Base-by-base conservation (phyloP, 2,113 vertebrate genomes). In the Syngnathoides biaculeatus region DNA sequence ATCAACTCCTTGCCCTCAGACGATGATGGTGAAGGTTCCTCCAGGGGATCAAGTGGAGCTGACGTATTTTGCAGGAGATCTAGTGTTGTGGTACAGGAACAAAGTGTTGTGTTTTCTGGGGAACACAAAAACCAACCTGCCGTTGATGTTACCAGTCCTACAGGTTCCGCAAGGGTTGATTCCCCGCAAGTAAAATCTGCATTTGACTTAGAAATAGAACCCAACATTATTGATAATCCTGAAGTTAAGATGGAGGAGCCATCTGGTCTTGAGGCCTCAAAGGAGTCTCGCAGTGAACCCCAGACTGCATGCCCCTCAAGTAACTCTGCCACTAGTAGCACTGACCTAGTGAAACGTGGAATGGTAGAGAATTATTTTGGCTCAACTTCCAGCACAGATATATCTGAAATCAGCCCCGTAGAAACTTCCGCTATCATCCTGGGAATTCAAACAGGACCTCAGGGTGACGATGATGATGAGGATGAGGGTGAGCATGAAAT, bases 361-460 rank as follows among this genome's bases (percentile, higher is more conserved):
- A 91, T 99, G 89, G 94, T 99, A 1, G 97, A 99, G 88, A 94
- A 99, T 88, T 96, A 99, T 83, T 99, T 99, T 86, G 94, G 95
- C 55, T 96, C 92, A 61, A 92, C 82, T 83, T 96, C 92, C 35
- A 95, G 91, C 86, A 92, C 91, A 0, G 94, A 93, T 77, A 89
- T 93, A 82, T 95, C 94, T 22, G 93, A 95, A 69, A 91, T 93
- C 69, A 94, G 92, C 79, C 90, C 93, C 30, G 13, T 87, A 73
- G 93, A 92, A 80, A 92, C 85, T 13, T 86, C 91, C 30, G 91
- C 86, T 17, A 86, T 88, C 79, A 92, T 89, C 3, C 79, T 75
- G 67, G 83, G 85, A 66, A 80, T 90, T 70, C 90, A 90, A 76
- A 80, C 87, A 0, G 86, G 57, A 39, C 52, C 82, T 14, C 73